Evolutionary conservation across 2,888 invertebrate genomes (phyloP).

Genomic region (Drosophila lutescens): DNA sequence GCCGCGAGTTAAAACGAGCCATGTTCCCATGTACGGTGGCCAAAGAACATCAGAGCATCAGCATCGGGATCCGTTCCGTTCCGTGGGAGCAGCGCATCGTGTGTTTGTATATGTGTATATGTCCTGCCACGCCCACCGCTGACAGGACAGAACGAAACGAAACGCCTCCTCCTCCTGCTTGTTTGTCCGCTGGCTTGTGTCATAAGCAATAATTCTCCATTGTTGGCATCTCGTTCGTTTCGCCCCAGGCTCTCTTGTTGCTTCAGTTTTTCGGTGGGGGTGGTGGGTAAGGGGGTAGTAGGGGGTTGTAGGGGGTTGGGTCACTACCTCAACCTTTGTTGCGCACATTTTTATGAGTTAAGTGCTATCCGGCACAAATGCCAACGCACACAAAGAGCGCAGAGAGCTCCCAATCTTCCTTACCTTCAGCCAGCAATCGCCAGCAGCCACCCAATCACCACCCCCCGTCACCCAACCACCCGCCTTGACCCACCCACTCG

Average conservation of each 20-base stretch:
- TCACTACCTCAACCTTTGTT: conserved; percentile 42
- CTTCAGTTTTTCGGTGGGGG: conserved; percentile 36
- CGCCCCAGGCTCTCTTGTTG: conserved; percentile 62
- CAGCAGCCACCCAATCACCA: conserved; percentile 1
- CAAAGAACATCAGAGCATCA: conserved; percentile 41
- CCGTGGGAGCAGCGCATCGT: conserved; percentile 10
- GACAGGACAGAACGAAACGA: conserved; percentile 10
- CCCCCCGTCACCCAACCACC: not conserved
- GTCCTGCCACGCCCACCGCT: conserved; percentile 36
- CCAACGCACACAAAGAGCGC: conserved; percentile 33
- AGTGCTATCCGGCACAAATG: conserved; percentile 65
- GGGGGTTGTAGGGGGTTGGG: not conserved
- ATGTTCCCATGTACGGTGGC: conserved; percentile 39
- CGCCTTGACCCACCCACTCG: not conserved
- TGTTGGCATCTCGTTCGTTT: conserved; percentile 52
- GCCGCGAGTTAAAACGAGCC: conserved; percentile 69
- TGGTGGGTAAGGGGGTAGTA: not conserved
- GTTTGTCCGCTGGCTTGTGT: conserved; percentile 58
- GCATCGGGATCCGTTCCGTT: conserved; percentile 30
- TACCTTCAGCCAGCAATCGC: conserved; percentile 25
- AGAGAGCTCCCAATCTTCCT: conserved; percentile 27
- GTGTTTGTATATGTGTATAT: conserved; percentile 15
- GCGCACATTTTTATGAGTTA: conserved; percentile 76
- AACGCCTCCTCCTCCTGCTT: not conserved
- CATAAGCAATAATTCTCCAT: conserved; percentile 74